Evolutionary conservation across 2,888 invertebrate genomes (phyloP).

Genomic region (Metallyticus violacea): DNA sequence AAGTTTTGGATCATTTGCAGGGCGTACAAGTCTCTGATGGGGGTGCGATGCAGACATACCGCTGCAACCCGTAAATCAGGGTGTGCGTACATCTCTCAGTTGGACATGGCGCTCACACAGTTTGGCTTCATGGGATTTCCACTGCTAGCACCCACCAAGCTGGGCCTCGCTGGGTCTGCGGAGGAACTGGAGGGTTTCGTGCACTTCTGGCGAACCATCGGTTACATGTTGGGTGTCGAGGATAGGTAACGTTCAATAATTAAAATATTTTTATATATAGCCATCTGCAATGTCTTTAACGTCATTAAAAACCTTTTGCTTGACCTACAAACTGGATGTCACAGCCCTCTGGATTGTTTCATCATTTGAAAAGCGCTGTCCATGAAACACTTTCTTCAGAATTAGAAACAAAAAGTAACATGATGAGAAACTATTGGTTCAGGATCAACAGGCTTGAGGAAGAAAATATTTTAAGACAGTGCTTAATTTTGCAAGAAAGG

Average conservation of each 20-base stretch:
- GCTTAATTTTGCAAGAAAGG: no score
- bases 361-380: no score
- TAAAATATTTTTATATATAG: no score
- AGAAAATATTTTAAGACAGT: no score
- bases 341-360: no score
- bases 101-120: conserved; percentile 82
- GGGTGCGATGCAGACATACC: conserved; percentile 66
- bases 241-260: conserved; percentile 73
- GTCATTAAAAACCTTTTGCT: no score
- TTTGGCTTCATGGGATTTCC: conserved; percentile 82
- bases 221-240: conserved; percentile 76
- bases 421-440: no score
- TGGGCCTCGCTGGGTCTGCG: conserved; percentile 61
- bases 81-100: conserved; percentile 65
- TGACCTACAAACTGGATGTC: no score
- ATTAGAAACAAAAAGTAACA: no score
- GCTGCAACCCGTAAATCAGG: conserved; percentile 57
- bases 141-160: conserved; percentile 58
- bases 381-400: no score
- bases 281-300: no score
- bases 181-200: conserved; percentile 72
- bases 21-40: conserved; percentile 59
- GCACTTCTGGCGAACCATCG: conserved; percentile 83
- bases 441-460: no score
- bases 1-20: conserved; percentile 7